These are phyloP conservation scores for Cepaea nemoralis DNA, from an alignment of 1,140 invertebrate genomes.

Conservation along the genomic window DNA sequence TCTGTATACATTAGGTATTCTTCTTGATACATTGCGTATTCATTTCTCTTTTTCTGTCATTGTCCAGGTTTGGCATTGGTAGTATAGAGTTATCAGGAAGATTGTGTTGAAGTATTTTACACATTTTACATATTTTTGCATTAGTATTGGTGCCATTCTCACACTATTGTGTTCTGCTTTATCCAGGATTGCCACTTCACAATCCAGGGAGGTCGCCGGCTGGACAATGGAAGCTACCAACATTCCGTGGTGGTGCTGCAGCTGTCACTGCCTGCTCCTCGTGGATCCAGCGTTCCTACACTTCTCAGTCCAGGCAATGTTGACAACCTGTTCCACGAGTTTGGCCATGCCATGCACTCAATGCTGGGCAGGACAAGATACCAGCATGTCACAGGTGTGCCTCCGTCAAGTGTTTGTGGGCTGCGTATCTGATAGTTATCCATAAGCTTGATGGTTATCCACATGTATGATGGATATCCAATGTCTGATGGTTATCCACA, in stretches of 20 bases:
- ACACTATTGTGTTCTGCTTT: not conserved
- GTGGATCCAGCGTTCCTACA: slow-evolving; percentile 75
- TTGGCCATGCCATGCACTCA: slow-evolving; percentile 99
- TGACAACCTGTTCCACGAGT: slow-evolving; percentile 98
- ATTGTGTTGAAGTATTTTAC: no score
- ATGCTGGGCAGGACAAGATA: slow-evolving; percentile 93
- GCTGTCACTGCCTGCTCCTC: slow-evolving; percentile 86
- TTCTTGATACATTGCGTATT: no score
- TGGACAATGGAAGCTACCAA: slow-evolving; percentile 87
- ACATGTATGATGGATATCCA: no score
- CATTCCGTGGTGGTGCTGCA: slow-evolving; percentile 94
- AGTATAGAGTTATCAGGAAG: no score
- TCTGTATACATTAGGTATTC: not conserved
- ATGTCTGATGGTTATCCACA: no score
- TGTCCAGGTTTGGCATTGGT: no score
- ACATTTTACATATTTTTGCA: not conserved
- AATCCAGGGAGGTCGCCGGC: slow-evolving; percentile 89
- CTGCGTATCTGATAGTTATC: no score
- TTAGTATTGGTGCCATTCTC: no score
- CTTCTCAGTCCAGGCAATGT: slow-evolving; percentile 84
- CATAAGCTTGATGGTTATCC: no score
- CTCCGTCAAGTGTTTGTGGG: no score
- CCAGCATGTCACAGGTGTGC: slow-evolving; percentile 92
- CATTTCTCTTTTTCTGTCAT: no score
- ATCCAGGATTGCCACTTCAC: slow-evolving; percentile 94